These are phyloP conservation scores for Myiotriccus ornatus DNA, from an alignment of 2,797 vertebrate species.

Conservation along the genomic window DNA sequence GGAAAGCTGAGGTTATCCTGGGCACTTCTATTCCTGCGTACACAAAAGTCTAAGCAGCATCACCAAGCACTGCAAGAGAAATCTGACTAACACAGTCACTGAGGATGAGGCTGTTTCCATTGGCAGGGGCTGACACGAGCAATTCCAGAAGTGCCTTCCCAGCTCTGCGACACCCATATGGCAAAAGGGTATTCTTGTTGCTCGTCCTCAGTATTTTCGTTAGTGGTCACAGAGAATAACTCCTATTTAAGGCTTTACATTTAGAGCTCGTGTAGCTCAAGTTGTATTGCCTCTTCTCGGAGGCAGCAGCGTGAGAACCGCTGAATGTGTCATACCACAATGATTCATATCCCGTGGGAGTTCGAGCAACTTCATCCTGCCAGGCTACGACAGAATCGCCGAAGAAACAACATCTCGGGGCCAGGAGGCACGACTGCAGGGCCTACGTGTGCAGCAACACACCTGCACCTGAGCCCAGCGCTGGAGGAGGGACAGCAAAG, in stretches of 20 bases:
- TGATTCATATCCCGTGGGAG: slow-evolving; percentile 76
- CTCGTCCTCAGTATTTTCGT: neutral
- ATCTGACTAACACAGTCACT: neutral
- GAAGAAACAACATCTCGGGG: slow-evolving; percentile 41
- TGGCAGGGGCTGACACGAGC: neutral
- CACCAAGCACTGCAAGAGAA: neutral
- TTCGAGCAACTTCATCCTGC: slow-evolving; percentile 60
- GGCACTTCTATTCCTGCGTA: neutral
- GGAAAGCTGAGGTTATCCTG: neutral
- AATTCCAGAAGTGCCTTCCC: neutral
- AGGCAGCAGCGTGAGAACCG: slow-evolving; percentile 62
- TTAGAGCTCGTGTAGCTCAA: slow-evolving; percentile 11
- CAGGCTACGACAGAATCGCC: slow-evolving; percentile 43
- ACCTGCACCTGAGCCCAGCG: neutral
- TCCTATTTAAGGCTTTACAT: neutral
- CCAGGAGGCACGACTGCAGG: neutral
- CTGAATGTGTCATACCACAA: slow-evolving; percentile 57
- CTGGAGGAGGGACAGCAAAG: accelerated
- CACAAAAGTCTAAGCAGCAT: neutral
- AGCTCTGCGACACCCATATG: accelerated
- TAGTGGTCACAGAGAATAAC: neutral
- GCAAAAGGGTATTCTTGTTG: neutral
- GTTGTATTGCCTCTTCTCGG: slow-evolving; percentile 35
- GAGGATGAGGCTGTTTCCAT: neutral
- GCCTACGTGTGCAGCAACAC: neutral